Conservation (phyloP, 2,797 vertebrate genomes). For the Heteromormyrus szaboi region DNA sequence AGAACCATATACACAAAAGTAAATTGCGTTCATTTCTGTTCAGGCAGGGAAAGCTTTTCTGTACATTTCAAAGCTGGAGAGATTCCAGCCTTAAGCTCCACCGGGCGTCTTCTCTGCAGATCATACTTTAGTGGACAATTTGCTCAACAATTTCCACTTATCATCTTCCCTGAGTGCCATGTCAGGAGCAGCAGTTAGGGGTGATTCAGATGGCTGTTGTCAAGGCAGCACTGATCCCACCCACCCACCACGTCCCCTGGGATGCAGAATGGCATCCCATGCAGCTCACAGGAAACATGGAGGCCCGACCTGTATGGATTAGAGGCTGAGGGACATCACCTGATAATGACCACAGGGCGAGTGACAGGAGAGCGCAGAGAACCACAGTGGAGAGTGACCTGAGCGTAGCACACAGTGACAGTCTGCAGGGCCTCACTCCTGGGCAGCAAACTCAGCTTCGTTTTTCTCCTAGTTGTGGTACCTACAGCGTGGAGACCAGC, state of each 20-base stretch:
- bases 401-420: not conserved
- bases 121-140: constrained; percentile 1
- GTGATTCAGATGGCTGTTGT: not conserved
- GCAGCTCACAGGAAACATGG: not conserved
- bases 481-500: not conserved
- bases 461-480: not conserved
- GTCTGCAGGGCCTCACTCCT: not conserved
- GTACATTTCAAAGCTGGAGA: not conserved
- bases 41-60: not conserved
- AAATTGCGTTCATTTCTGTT: not conserved
- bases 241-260: not conserved
- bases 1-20: not conserved
- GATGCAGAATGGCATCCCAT: not conserved
- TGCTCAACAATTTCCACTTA: constrained; percentile 6
- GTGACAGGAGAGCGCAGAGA: not conserved
- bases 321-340: not conserved
- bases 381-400: not conserved
- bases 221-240: not conserved
- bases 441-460: not conserved
- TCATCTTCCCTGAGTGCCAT: constrained; percentile 5
- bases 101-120: not conserved
- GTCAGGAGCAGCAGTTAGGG: not conserved
- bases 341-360: no score
- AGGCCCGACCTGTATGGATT: not conserved
- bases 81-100: not conserved